These are phyloP conservation scores for Chaetura pelagica DNA, from an alignment of 2,113 vertebrate species.

Conservation along the genomic window DNA sequence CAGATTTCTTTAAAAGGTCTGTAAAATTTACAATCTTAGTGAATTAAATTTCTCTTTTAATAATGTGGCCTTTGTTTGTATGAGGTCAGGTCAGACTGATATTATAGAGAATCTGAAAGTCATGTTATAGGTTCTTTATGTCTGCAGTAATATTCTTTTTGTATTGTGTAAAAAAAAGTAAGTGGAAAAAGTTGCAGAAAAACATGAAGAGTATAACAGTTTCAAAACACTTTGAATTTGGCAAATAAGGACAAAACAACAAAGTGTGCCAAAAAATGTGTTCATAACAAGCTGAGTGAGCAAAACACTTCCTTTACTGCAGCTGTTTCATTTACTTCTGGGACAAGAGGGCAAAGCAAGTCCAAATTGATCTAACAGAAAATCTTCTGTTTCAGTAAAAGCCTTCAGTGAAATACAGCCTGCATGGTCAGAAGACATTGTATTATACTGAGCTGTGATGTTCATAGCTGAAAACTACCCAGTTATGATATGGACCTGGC, in stretches of 20 bases:
- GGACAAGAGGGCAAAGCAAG: neutral
- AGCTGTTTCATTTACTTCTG: neutral
- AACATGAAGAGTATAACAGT: neutral
- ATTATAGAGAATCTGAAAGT: neutral
- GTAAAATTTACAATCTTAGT: neutral
- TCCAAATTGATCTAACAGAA: constrained; percentile 24
- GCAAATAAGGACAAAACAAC: neutral
- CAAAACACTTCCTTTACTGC: neutral
- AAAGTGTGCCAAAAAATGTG: neutral
- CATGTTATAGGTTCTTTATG: neutral
- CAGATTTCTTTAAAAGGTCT: neutral
- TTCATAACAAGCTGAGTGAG: constrained; percentile 8
- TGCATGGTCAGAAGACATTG: neutral
- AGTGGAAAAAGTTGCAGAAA: neutral
- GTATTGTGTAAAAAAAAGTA: neutral
- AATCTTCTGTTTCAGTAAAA: constrained; percentile 2
- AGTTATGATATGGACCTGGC: constrained; percentile 47
- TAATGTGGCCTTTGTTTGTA: neutral
- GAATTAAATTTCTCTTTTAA: neutral
- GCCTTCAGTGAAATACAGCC: neutral
- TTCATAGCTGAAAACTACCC: constrained; percentile 46
- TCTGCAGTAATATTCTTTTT: neutral
- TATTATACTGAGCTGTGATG: neutral
- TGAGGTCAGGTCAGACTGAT: neutral
- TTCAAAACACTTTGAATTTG: constrained; percentile 19